Evolutionary conservation across 2,113 vertebrate species (phyloP).

Genomic region (Myrmecobius fasciatus): DNA sequence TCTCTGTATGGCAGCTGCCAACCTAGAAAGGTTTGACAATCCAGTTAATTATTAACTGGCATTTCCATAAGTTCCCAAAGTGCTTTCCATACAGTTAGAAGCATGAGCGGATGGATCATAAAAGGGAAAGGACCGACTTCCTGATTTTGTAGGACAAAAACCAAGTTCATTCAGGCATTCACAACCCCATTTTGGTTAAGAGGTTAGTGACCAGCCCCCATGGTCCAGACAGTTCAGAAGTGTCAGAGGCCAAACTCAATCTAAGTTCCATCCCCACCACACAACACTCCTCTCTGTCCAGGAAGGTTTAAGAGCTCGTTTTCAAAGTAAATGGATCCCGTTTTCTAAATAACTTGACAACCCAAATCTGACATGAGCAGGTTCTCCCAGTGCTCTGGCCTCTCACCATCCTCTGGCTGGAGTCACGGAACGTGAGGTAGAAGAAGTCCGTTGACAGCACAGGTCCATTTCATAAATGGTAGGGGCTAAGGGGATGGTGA

Average conservation of each 20-base stretch:
- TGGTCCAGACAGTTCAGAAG: no score
- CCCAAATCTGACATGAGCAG: background rate
- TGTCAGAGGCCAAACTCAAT: background rate
- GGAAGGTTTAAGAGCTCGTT: background rate
- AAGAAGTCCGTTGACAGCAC: background rate
- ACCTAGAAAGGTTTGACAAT: fast-evolving
- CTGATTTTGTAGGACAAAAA: background rate
- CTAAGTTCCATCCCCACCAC: background rate
- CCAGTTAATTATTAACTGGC: fast-evolving
- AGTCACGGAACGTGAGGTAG: fast-evolving
- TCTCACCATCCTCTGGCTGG: fast-evolving
- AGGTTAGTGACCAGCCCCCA: background rate
- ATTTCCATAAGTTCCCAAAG: background rate
- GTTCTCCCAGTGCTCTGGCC: fast-evolving
- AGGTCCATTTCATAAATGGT: background rate
- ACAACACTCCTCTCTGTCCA: background rate
- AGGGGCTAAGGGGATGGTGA: background rate
- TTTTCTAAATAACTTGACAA: background rate
- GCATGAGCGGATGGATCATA: background rate
- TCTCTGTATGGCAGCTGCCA: fast-evolving
- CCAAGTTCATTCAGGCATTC: background rate
- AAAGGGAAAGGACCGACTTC: background rate
- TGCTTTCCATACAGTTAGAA: background rate
- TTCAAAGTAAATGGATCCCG: fast-evolving
- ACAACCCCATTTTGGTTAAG: background rate